Conservation (phyloP, 92 coral and sea anemone species). For the Heliopora coerulea region DNA sequence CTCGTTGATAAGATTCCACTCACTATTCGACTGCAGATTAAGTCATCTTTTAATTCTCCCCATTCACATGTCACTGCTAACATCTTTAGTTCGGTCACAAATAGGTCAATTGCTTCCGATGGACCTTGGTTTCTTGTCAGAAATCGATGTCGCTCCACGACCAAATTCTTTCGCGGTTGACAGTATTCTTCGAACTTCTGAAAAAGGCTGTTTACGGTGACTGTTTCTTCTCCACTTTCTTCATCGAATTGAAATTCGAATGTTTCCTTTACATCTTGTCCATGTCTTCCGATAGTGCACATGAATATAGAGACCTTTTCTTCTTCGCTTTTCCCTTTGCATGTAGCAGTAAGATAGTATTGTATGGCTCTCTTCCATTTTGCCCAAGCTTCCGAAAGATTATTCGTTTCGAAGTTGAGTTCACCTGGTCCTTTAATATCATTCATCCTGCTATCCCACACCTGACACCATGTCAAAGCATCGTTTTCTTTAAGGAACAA, state of each 20-base stretch:
- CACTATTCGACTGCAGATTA: slow-evolving; percentile 45
- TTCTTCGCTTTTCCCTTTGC: slow-evolving; percentile 17
- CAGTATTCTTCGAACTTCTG: slow-evolving; percentile 36
- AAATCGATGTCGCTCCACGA: slow-evolving; percentile 48
- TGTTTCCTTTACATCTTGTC: slow-evolving; percentile 45
- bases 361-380: slow-evolving; percentile 39
- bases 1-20: slow-evolving; percentile 46
- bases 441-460: slow-evolving; percentile 5
- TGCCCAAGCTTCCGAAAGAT: slow-evolving; percentile 38
- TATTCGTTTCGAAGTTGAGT: slow-evolving; percentile 32
- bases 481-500: no score
- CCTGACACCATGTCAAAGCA: no score
- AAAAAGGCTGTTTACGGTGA: slow-evolving; percentile 9
- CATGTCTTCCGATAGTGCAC: slow-evolving; percentile 44
- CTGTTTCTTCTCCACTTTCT: slow-evolving; percentile 3
- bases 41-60: slow-evolving; percentile 43
- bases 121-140: slow-evolving; percentile 41
- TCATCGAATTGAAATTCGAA: slow-evolving; percentile 32
- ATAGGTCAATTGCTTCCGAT: slow-evolving; percentile 53
- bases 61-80: slow-evolving; percentile 49
- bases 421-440: slow-evolving; percentile 36
- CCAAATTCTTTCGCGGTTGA: slow-evolving; percentile 49
- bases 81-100: slow-evolving; percentile 44
- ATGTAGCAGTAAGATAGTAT: slow-evolving; percentile 34
- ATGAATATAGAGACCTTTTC: slow-evolving; percentile 45